A percentile compares a stretch with the other conserved stretches of the same genome.
Conservation (phyloP, 2,888 invertebrate genomes). For the Orgyia antiqua region DNA sequence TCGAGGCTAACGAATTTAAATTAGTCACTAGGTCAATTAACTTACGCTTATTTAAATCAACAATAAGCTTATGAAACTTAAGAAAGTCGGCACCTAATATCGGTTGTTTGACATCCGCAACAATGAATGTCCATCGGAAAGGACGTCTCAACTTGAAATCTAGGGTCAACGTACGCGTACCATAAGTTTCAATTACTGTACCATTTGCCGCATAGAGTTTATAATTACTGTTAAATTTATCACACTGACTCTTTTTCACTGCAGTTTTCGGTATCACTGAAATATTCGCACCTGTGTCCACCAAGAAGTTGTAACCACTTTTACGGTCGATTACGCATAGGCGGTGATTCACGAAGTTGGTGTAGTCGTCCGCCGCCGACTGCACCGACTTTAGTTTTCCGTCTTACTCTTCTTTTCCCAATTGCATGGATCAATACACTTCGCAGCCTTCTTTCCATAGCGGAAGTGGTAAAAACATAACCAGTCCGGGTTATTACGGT, state of each 20-base stretch:
- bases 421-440: neutral
- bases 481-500: neutral
- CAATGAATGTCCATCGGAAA: constrained; percentile 20
- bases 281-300: neutral
- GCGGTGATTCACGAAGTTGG: neutral
- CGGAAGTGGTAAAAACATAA: neutral
- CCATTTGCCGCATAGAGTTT: constrained; percentile 20
- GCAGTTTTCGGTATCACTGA: neutral
- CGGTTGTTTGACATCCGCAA: constrained; percentile 20
- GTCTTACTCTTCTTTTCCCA: neutral
- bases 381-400: constrained; percentile 1
- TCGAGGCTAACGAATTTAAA: neutral
- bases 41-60: constrained; percentile 3
- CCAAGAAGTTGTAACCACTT: neutral
- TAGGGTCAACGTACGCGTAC: constrained; percentile 12
- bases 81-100: constrained; percentile 14
- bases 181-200: constrained; percentile 11
- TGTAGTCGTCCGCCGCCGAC: neutral
- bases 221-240: too few species aligned
- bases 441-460: neutral
- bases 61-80: constrained; percentile 12
- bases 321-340: neutral
- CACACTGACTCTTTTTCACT: neutral
- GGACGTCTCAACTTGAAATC: constrained; percentile 19
- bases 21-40: neutral